These are phyloP conservation scores for Drosophila siamana DNA, from an alignment of 2,888 invertebrate species.

Conservation along the genomic window DNA sequence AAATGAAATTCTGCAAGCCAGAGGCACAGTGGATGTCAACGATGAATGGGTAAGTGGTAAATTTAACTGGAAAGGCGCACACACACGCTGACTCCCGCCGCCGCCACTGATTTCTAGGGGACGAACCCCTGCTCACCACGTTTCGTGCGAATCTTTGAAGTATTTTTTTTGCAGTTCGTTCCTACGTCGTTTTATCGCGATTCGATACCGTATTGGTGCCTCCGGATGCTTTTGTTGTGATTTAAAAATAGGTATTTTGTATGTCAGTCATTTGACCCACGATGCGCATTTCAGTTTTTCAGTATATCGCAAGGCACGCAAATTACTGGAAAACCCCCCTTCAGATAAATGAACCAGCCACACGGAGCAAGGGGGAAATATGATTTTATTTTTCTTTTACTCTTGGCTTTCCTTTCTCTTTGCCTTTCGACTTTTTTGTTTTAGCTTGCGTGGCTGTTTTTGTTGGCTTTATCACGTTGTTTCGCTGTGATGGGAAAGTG, in stretches of 20 bases:
- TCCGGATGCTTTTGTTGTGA: constrained; percentile 44
- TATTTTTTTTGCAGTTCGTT: constrained; percentile 32
- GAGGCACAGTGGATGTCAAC: constrained; percentile 50
- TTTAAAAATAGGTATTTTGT: constrained; percentile 80
- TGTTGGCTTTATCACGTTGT: constrained; percentile 32
- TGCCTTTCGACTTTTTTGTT: constrained; percentile 4
- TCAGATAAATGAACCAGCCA: constrained; percentile 20
- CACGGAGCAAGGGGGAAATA: constrained; percentile 33
- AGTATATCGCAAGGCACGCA: constrained; percentile 53
- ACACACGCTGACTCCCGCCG: constrained; percentile 34
- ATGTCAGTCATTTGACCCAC: constrained; percentile 61
- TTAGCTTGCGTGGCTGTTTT: constrained; percentile 45
- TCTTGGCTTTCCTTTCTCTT: constrained; percentile 10
- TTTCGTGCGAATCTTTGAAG: constrained; percentile 20
- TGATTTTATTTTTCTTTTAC: constrained; percentile 19
- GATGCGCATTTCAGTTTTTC: constrained; percentile 63
- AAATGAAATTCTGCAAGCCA: constrained; percentile 34
- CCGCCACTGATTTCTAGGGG: constrained; percentile 32
- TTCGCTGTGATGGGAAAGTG: neutral
- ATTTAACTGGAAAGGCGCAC: constrained; percentile 60
- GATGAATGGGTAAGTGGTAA: constrained; percentile 57
- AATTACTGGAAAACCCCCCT: constrained; percentile 64
- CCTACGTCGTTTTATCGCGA: constrained; percentile 48
- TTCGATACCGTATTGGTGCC: constrained; percentile 51
- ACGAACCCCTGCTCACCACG: neutral